A percentile compares a stretch with the other conserved stretches of the same genome.
Conservation (phyloP, 2,113 vertebrate genomes). For the Eretmochelys imbricata region DNA sequence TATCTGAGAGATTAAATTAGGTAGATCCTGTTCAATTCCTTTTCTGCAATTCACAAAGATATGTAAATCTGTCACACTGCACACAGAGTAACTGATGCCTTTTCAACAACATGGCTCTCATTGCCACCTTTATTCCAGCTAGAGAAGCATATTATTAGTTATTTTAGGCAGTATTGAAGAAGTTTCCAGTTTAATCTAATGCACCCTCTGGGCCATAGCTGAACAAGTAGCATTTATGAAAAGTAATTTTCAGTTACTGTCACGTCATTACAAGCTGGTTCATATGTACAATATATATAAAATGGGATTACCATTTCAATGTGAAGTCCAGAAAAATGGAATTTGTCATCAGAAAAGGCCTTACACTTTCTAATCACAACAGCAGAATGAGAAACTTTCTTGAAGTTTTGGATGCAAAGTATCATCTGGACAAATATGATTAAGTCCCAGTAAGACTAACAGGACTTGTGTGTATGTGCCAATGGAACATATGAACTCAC, state of each 20-base stretch:
- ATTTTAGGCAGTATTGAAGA: constrained; percentile 39
- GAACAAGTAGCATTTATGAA: constrained; percentile 41
- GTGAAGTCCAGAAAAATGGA: constrained; percentile 19
- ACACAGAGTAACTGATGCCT: background rate
- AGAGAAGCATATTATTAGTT: constrained; percentile 45
- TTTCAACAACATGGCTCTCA: constrained; percentile 1
- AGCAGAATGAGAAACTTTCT: constrained; percentile 2
- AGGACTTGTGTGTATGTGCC: background rate
- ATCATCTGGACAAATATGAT: background rate
- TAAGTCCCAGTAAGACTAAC: background rate
- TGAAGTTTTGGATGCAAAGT: background rate
- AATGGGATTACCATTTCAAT: constrained; percentile 1
- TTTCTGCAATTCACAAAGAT: constrained; percentile 18
- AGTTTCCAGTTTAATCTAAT: constrained; percentile 52
- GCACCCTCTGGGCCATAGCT: constrained; percentile 40
- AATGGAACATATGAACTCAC: background rate
- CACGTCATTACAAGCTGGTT: constrained; percentile 49
- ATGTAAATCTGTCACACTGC: background rate
- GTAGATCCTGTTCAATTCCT: background rate
- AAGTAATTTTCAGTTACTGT: constrained; percentile 52
- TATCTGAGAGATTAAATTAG: background rate
- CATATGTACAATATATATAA: constrained; percentile 31
- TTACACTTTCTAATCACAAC: background rate
- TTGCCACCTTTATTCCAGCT: constrained; percentile 2
- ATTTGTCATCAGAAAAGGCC: background rate